These are phyloP conservation scores for Hemiprocne comata DNA, from an alignment of 2,113 vertebrate species.

Conservation along the genomic window DNA sequence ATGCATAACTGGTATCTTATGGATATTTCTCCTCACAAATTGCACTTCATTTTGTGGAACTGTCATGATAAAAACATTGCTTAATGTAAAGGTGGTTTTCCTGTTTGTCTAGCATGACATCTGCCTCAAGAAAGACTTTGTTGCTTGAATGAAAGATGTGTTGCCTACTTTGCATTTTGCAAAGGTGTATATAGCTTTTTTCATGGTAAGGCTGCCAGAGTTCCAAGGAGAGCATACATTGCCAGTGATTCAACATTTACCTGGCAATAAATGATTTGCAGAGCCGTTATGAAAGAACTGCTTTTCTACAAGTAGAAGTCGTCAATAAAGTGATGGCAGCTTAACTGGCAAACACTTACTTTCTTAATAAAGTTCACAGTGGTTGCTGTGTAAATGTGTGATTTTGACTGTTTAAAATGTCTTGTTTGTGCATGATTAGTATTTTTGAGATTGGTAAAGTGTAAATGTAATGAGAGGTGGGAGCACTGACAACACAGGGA, in stretches of 20 bases:
- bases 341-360: conserved; percentile 22
- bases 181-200: background rate
- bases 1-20: background rate
- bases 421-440: background rate
- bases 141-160: background rate
- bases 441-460: background rate
- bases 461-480: background rate
- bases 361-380: conserved; percentile 59
- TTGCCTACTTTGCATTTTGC: conserved; percentile 4
- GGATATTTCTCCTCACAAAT: conserved; percentile 22
- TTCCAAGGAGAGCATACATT: background rate
- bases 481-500: background rate
- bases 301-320: background rate
- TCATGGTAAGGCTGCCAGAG: background rate
- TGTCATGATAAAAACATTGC: background rate
- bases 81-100: background rate
- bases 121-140: conserved; percentile 17
- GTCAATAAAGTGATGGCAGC: conserved; percentile 3
- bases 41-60: conserved; percentile 38
- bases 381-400: conserved; percentile 46
- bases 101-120: background rate
- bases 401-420: background rate
- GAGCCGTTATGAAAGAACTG: background rate
- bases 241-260: background rate
- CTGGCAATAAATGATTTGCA: background rate